Evolutionary conservation across 2,113 vertebrate genomes (phyloP).

Genomic region (Perca schrenkii): DNA sequence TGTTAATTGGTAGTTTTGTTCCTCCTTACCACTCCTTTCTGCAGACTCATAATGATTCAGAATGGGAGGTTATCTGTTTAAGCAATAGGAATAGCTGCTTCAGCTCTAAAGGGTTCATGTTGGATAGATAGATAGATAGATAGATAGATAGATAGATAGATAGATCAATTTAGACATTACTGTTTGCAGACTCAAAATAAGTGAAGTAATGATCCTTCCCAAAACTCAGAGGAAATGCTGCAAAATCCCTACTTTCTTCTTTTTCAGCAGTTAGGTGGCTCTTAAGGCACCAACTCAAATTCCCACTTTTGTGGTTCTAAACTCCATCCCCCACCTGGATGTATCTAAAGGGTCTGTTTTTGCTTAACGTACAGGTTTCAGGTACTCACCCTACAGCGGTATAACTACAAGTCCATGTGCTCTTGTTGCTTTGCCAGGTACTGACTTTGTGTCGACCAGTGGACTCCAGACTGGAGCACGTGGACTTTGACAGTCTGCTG

Average conservation of each 20-base stretch:
- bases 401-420: neutral
- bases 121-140: neutral
- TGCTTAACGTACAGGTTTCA: neutral
- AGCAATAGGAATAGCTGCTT: slow-evolving; percentile 28
- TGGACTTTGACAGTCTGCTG: slow-evolving; percentile 95
- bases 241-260: neutral
- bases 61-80: slow-evolving; percentile 36
- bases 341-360: neutral
- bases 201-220: neutral
- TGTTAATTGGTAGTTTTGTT: slow-evolving; percentile 55
- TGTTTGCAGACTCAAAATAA: neutral
- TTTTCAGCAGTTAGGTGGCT: neutral
- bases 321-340: neutral
- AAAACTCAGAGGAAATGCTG: neutral
- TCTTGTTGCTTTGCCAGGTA: slow-evolving; percentile 80
- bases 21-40: slow-evolving; percentile 40
- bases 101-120: slow-evolving; percentile 23
- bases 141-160: too few species aligned
- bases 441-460: slow-evolving; percentile 93
- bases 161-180: too few species aligned
- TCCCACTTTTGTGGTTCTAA: neutral
- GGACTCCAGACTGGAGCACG: slow-evolving; percentile 95
- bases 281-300: too few species aligned
- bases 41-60: slow-evolving; percentile 52
- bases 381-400: too few species aligned